phyloP scores from a whole-genome alignment of 2,888 invertebrate species.

The Operophtera brumata region DNA sequence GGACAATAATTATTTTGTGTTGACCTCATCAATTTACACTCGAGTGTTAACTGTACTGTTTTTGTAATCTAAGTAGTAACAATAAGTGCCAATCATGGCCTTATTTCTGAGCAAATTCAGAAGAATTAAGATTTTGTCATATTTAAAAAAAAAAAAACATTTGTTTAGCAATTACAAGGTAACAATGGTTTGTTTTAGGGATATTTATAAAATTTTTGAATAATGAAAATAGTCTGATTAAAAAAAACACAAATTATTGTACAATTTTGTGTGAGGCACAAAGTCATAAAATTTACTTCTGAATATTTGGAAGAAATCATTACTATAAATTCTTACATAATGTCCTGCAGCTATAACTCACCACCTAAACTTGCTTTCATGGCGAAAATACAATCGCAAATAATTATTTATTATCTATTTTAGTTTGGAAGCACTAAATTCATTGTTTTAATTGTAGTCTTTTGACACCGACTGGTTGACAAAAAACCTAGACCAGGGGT shows the following conservation, averaged over 20 bases:
- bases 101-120: background rate
- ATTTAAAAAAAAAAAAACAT: too few species aligned
- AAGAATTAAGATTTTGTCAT: background rate
- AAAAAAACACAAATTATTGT: background rate
- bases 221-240: too few species aligned
- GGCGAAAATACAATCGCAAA: background rate
- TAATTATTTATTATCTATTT: background rate
- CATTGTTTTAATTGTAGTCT: background rate
- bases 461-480: too few species aligned
- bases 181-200: too few species aligned
- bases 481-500: too few species aligned
- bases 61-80: background rate
- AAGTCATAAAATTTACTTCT: background rate
- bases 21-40: slow-evolving; percentile 14
- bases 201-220: too few species aligned
- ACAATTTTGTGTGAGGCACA: background rate
- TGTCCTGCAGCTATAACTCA: too few species aligned
- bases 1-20: background rate
- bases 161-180: too few species aligned
- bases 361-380: background rate
- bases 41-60: slow-evolving; percentile 4
- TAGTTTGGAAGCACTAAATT: slow-evolving; percentile 3
- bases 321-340: too few species aligned
- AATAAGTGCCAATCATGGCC: background rate
- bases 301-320: too few species aligned